Evolutionary conservation across 1,140 invertebrate species (phyloP).

Genomic region (Pollicipes pollicipes): DNA sequence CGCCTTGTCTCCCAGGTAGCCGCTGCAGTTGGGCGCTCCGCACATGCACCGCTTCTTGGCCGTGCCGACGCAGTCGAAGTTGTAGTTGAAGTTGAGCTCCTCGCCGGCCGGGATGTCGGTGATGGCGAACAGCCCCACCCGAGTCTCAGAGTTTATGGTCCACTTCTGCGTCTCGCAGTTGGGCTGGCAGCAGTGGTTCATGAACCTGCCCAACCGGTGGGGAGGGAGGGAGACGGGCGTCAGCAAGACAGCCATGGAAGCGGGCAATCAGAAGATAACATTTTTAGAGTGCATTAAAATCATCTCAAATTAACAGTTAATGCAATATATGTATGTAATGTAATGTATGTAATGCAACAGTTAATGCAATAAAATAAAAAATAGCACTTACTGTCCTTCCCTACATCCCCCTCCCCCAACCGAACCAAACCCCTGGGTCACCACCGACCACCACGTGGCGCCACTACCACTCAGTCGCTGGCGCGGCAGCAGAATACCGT

Average conservation of each 20-base stretch:
- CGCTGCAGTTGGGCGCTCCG: constrained; percentile 70
- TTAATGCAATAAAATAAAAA: too few species aligned
- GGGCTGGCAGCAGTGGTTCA: constrained; percentile 84
- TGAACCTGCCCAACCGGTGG: constrained; percentile 34
- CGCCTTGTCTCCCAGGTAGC: constrained; percentile 68
- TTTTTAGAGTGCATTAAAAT: background rate
- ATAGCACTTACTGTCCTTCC: too few species aligned
- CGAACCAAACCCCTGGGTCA: too few species aligned
- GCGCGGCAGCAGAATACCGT: too few species aligned
- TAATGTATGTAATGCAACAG: background rate
- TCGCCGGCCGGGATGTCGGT: constrained; percentile 48
- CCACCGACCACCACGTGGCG: too few species aligned
- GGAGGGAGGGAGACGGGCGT: too few species aligned
- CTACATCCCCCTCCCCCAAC: too few species aligned
- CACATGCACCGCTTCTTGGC: constrained; percentile 75
- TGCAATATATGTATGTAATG: background rate
- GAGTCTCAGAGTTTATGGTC: constrained; percentile 76
- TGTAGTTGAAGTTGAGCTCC: constrained; percentile 87
- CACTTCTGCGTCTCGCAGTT: constrained; percentile 91
- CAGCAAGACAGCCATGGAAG: background rate
- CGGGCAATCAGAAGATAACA: background rate
- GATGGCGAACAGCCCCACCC: constrained; percentile 80
- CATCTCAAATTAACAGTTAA: background rate
- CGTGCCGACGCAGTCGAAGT: constrained; percentile 63
- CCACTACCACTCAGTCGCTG: too few species aligned